Evolutionary conservation across 2,797 vertebrate genomes (phyloP), one percentile per base, ranked within the genome.

Genomic region (Helostoma temminkii): DNA sequence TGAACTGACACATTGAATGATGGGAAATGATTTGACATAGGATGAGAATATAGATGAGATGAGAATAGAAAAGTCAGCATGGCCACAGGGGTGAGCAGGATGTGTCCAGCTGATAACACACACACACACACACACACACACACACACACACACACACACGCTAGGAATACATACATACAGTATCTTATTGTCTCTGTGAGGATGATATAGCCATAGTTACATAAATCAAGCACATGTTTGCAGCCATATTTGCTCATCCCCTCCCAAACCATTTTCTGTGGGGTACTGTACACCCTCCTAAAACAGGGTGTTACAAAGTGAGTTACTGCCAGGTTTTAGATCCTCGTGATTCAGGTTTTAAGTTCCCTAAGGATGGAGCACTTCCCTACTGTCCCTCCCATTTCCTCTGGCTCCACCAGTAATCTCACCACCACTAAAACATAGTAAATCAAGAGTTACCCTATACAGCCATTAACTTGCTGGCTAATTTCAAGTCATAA

Each of bases 371-470:
- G 61, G 73, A 71, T 47, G 58, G 26, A 73, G 18, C 52, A 48
- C 54, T 60, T 84, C 45, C 66, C 48, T 42, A 71, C 56, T 49
- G 49, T 74, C 43, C 64, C 19, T 73, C 63, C 67, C 48, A 59
- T 70, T 82, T 82, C 83, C 74, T 81, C 46, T 14, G 45, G 54
- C 63, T 74, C 71, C 46, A 73, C 36, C 47, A 50, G 39, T 56
- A 69, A 64, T 72, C 42, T 15, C 60, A 74, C 73, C 66, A 58
- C 54, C 54, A 61, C 67, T 47, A 62, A 49, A 66, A 70, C 18
- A 43, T 49, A 30, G 42, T 47, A 28, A 63, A 26, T 45, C 19
- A 22, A 58, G 30, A 25, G 26, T 21, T 55, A 28, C 45, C 68
- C 43, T 56, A 37, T n/a, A 50, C 8, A 50, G 42, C 53, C 69